Base-by-base conservation (phyloP, 2,888 invertebrate species). In the Stramonita haemastoma region DNA sequence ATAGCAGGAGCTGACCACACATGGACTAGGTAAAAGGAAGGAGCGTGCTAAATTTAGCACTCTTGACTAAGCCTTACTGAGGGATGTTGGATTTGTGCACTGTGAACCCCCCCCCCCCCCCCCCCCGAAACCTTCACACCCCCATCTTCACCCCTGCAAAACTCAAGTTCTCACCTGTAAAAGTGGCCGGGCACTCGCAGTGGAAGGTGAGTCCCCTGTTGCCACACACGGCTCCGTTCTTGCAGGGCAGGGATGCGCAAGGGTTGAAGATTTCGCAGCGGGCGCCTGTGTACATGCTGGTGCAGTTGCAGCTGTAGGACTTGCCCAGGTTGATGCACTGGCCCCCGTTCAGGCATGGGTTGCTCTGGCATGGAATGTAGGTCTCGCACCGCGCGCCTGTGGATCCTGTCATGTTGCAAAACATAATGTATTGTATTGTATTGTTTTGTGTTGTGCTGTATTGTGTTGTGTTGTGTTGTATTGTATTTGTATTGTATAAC, bases 321-420 rank as follows among this genome's bases (percentile, higher is more conserved):
- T 89, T 90, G 36, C 91, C 88, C 34, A 70, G 34, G 86, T 92
- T 89, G 0, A 87, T 87, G 90, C 94, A 94, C 0, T 90, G 90
- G 17, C 93, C 94, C 0, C 92, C 92, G 90, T 94, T 94, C 85
- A 93, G 92, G 90, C 94, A 94, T 0, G 94, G 94, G 57, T 81
- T 85, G 34, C 88, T 90, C 29, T 22, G 26, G 86, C 92, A 92
- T 1, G 91, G 91, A 34, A 87, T 73, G 81, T 84, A 90, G n/a
- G 79, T 89, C 32, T 92, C 90, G 90, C 92, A 92, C n/a, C 83
- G 85, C n/a, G 79, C 60, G n/a, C 92, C 92, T 26, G 90, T 87
- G 56, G 83, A 92, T 0, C 84, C 88, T 11, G 36, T 22, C 17
- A 81, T 26, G 77, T 46, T n/a, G 46, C 46, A 46, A 46, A n/a